phyloP scores from a whole-genome alignment of 2,113 vertebrate species.

The Percopsis transmontana region DNA sequence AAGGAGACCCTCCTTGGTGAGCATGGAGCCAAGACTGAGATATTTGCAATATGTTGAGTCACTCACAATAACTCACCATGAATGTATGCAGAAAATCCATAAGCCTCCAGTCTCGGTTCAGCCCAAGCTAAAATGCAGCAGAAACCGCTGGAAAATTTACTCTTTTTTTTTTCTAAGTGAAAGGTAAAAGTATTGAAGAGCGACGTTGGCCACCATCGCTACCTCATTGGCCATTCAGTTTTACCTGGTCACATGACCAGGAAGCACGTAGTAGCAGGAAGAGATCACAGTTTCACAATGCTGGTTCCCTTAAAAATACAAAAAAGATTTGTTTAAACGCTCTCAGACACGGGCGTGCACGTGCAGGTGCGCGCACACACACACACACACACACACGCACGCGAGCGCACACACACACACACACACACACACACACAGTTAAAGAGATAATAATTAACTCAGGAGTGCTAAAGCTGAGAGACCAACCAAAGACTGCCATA shows the following conservation, averaged over 20 bases:
- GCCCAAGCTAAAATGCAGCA: not conserved
- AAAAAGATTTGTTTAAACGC: not conserved
- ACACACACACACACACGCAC: slow-evolving; percentile 5
- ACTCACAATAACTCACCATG: slow-evolving; percentile 63
- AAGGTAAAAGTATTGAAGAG: slow-evolving; percentile 7
- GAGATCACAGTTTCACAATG: not conserved
- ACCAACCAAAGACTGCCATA: slow-evolving; percentile 42
- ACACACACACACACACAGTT: slow-evolving; percentile 25
- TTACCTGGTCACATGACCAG: slow-evolving; percentile 55
- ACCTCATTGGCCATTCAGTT: slow-evolving; percentile 27
- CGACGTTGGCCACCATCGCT: not conserved
- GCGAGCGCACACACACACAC: slow-evolving; percentile 9
- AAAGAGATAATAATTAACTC: slow-evolving; percentile 77
- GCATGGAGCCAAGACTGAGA: not conserved
- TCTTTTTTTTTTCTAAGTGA: slow-evolving; percentile 17
- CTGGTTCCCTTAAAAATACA: slow-evolving; percentile 3
- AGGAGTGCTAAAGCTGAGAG: slow-evolving; percentile 19
- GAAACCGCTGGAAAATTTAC: not conserved
- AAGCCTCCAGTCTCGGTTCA: slow-evolving; percentile 5
- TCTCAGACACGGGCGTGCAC: not conserved
- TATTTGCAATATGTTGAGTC: not conserved
- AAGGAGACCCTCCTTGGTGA: not conserved
- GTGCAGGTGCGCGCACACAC: not conserved
- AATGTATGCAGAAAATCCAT: slow-evolving; percentile 67
- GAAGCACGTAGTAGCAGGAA: slow-evolving; percentile 38